Evolutionary conservation across 2,888 invertebrate species (phyloP).

Genomic region (Diarsia brunnea): DNA sequence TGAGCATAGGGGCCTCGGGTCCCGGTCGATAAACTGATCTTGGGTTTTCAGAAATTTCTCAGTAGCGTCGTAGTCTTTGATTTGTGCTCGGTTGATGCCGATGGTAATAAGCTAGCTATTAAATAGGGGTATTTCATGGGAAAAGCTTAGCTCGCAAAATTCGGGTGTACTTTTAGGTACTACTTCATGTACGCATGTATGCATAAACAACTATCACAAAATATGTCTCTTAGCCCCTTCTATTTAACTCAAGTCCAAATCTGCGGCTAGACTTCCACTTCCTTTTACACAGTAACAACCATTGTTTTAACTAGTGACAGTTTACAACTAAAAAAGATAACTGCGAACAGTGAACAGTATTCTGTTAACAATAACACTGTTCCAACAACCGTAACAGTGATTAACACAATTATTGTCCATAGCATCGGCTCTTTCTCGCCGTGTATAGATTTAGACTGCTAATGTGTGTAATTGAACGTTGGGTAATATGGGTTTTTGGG

Average conservation of each 20-base stretch:
- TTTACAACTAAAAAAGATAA: slow-evolving; percentile 4
- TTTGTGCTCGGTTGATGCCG: too few relatives aligned
- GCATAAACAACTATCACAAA: too few relatives aligned
- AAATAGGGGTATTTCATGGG: too few relatives aligned
- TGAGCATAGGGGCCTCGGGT: too few relatives aligned
- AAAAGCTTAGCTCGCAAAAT: too few relatives aligned
- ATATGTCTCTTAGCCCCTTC: too few relatives aligned
- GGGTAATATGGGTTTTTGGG: slow-evolving; percentile 64
- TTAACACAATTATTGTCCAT: slow-evolving; percentile 56
- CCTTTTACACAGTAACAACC: background rate
- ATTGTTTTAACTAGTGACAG: slow-evolving; percentile 17
- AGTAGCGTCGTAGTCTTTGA: too few relatives aligned
- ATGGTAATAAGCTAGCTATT: too few relatives aligned
- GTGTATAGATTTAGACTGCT: slow-evolving; percentile 47
- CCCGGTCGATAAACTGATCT: too few relatives aligned
- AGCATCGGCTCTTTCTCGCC: slow-evolving; percentile 22
- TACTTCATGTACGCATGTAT: too few relatives aligned
- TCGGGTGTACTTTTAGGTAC: too few relatives aligned
- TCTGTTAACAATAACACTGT: slow-evolving; percentile 45
- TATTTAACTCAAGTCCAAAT: background rate
- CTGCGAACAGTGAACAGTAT: slow-evolving; percentile 11
- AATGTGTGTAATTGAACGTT: slow-evolving; percentile 45
- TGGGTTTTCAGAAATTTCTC: too few relatives aligned
- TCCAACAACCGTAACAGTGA: slow-evolving; percentile 54
- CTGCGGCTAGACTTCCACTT: background rate